Evolutionary conservation across 2,888 invertebrate genomes (phyloP), one percentile per base, ranked within the genome.

Genomic region (Balanococcus diminutus): DNA sequence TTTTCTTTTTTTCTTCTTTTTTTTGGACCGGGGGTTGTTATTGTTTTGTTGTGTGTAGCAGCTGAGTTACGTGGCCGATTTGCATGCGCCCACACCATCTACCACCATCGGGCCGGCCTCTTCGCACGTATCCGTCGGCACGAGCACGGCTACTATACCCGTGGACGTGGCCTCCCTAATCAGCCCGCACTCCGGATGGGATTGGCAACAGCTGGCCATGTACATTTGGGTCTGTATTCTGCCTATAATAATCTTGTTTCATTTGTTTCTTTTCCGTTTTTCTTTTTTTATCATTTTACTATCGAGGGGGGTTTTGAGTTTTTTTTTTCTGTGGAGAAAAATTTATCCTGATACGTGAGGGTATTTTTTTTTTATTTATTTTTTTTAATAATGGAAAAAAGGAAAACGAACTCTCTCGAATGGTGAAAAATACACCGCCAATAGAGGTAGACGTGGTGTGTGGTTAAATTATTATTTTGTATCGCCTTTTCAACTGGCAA

Each of bases 151-250:
- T 72, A 86, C 86, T 82, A 86, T 86, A 61, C 86, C 86, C 72
- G 82, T 86, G 81, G 88, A 88, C 88, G 42, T 90, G 89, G 87
- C 89, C 89, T 86, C 89, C 84, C 87, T 88, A 86, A 87, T 88
- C 87, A 87, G 87, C 82, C 88, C 88, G 81, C 88, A 88, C 90
- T 93, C 93, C 89, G 93, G 93, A 90, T 94, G 94, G 94, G 94
- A 94, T 90, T 91, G 94, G 89, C 94, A 94, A 90, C 94, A 94
- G 90, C 91, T 94, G 90, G 93, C 94, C 89, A 93, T 94, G 91
- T 94, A 94, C 90, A 90, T 93, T 88, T 91, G 94, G 93, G 94
- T 94, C 90, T 88, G 89, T 88, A 87, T 87, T 79, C 79, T 85
- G 85, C 82, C 86, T 86, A 87, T 46, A 85, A 56, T 56, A 56